Conservation (phyloP, 2,888 invertebrate species). For the Andrena praecox region DNA sequence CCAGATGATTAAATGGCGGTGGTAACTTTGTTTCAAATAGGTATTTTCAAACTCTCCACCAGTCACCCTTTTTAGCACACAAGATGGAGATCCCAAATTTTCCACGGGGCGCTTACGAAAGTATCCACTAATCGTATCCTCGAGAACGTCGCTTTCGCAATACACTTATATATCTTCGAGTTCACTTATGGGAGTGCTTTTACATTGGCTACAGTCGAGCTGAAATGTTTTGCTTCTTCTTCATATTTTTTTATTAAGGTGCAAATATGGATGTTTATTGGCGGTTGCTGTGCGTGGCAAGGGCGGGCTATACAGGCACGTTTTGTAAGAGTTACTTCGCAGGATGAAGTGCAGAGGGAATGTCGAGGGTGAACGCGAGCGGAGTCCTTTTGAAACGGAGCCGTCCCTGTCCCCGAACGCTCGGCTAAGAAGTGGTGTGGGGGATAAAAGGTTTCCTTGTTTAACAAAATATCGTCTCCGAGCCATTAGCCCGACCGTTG, state of each 20-base stretch:
- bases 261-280: not conserved
- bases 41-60: not conserved
- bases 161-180: no score
- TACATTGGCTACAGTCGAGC: no score
- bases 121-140: not conserved
- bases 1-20: constrained; percentile 9
- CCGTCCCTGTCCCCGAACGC: constrained; percentile 74
- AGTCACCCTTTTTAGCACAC: not conserved
- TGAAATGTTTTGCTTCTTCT: no score
- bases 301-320: constrained; percentile 7
- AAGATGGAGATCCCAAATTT: no score
- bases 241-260: not conserved
- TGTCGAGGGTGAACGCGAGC: constrained; percentile 28
- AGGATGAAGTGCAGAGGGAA: constrained; percentile 12
- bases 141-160: not conserved
- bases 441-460: constrained; percentile 84
- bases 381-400: constrained; percentile 44
- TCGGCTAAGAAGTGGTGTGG: constrained; percentile 67
- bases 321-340: constrained; percentile 18
- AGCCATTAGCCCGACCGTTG: constrained; percentile 83
- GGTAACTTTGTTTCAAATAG: not conserved
- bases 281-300: not conserved
- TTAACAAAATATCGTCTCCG: constrained; percentile 83
- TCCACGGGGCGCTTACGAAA: no score
- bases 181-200: no score